Evolutionary conservation across 1,140 invertebrate genomes (phyloP), one percentile per base, ranked within the genome.

Genomic region (Atta colombica): DNA sequence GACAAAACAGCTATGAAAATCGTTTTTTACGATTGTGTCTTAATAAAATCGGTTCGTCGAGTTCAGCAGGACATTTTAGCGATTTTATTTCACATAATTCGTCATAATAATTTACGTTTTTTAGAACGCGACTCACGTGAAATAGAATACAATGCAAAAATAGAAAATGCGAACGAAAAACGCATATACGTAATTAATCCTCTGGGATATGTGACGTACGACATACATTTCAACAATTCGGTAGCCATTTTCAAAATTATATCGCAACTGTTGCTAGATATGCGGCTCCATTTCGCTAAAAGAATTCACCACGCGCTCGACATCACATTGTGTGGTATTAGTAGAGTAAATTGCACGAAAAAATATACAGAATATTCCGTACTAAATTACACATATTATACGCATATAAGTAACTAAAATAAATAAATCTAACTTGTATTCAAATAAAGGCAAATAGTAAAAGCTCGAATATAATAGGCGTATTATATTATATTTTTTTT

Each of bases 271-370:
- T 63, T 16, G 45, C 25, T 39, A 31, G 45, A 61, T 5, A 39
- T 39, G 39, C 25, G 16, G 21, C 21, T 35, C 51, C 71, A 55
- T 51, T 55, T 18, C 55, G 31, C 16, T 16, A 18, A 49, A 65
- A 78, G 39, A 77, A 77, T 77, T 78, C 75, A 49, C 39, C 39
- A 63, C 25, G 16, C 60, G 75, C 58, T 25, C 49, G 16, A 78
- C 12, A 60, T 65, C 6, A 25, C 60, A 28, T 63, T 49, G 25
- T 77, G 16, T 45, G n/a, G 25, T 65, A 35, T 78, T 77, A 77
- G 35, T 14, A 31, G 74, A 61, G n/a, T 75, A 55, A 75, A 61
- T 21, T 63, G 58, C n/a, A 14, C 21, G 21, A 21, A 61, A 61
- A 74, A 75, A 55, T 75, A 60, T 60, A 18, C 5, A 25, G 21